Base-by-base conservation (phyloP, 2,888 invertebrate genomes). In the Drosophila macrothrix region DNA sequence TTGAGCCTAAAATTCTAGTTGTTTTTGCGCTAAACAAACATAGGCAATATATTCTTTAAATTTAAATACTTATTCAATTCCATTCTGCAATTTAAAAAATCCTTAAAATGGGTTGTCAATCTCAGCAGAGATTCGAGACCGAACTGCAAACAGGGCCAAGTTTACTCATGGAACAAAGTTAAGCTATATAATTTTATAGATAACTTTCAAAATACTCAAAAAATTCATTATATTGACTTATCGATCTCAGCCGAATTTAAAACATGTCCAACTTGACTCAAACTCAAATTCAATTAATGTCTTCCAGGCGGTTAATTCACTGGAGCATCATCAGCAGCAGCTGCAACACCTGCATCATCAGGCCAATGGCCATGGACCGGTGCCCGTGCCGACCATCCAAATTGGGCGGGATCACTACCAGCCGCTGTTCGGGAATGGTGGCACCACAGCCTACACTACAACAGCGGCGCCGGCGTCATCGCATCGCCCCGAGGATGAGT, bases 331-430 rank as follows among this genome's bases (percentile, higher is more conserved):
- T 66, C 93, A 93, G 58, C 91, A 92, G 62, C 91, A 92, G 67
- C 84, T 92, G 69, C 90, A 91, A 31, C 93, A 93, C 43, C 83
- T 92, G 35, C 92, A 92, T 31, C 92, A 92, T 33, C 92, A 92
- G 54, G 78, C 74, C 46, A 90, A 76, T 35, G 91, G 81, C 0
- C 90, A 86, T 43, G 73, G 41, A 25, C 92, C 92, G 9, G 46
- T 46, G 65, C 87, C 91, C 37, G 91, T 92, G 62, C 90, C 93
- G 35, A 93, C 92, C 37, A 93, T 93, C 59, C 93, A 93, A 73
- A 92, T 93, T 29, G 90, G 93, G 4, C 86, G 93, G 10, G 92
- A 92, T 55, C 92, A 92, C 54, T 84, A 92, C 52, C 93, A 93
- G 55, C 93, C 93, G 9, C 68, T 92, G 0, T 93, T 92, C 28